Base-by-base conservation (phyloP, 2,888 invertebrate genomes). In the Molanna angustata region DNA sequence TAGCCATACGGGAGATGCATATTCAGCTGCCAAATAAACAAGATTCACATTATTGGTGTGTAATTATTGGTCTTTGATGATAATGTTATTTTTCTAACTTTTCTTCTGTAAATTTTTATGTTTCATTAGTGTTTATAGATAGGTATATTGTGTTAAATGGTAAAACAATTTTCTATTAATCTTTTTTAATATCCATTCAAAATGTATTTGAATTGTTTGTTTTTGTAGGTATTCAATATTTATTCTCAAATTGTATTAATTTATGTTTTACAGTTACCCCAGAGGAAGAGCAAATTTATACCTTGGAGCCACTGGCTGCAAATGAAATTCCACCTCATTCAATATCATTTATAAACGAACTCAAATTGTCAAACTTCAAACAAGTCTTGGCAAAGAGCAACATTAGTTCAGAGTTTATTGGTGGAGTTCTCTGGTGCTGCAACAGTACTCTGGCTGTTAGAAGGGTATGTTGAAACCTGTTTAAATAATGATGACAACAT, bases 391-490 rank as follows among this genome's bases (percentile, higher is more conserved):
- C 80, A 57, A 87, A 85, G 62, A 76, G 83, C 62, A 89, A 88
- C 61, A 86, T 93, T 53, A 75, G 78, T 57, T 90, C 92, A 0
- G 97, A 98, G 71, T 91, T 96, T 71, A 86, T 86, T 19, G 90
- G 87, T 18, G 97, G 97, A 40, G 91, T 94, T 6, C 78, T 98
- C 2, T 93, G 94, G 84, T 96, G 97, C 73, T 93, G 92, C 66
- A 91, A 92, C 69, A 90, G 90, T 32, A 87, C 88, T 0, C 82
- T 97, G 48, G 95, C 96, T 3, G 83, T 99, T 39, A 80, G 93
- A 64, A 83, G 91, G 73, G 91, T 88, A 69, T 48, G 41, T 19
- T 16, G n/a, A n/a, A n/a, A n/a, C n/a, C n/a, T n/a, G n/a, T n/a
- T n/a, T n/a, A n/a, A n/a, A n/a, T n/a, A n/a, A n/a, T n/a, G n/a